Evolutionary conservation across 2,797 vertebrate species (phyloP), one percentile per base, ranked within the genome.

Genomic region (Anguilla marmorata): DNA sequence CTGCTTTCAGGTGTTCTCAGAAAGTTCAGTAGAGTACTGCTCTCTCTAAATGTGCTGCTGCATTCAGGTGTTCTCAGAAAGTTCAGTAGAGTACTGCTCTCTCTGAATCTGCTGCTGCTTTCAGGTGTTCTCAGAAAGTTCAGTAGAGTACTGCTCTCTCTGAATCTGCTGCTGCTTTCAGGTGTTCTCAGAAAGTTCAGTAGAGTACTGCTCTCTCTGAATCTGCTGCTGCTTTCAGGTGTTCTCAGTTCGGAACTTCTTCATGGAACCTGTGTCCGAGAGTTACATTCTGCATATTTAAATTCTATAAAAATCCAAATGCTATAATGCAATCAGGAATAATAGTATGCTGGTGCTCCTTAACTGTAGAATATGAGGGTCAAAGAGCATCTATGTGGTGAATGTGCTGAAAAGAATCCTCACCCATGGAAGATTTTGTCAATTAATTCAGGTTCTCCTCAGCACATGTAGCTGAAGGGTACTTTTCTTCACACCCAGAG

Each of bases 381-480:
- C 50, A 52, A 11, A 52, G 50, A 76, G n/a, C 72, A 11, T 27
- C 37, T 37, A 30, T 16, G 7, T 80, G 14, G 76, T 8, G 30
- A 12, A 52, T 52, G 52, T 52, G 52, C 52, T 52, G 52, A 52
- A 12, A 52, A 56, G 12, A 56, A 56, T 16, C 54, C 54, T 56
- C 54, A 56, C 54, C 54, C 54, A 14, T 56, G 54, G 54, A 56
- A 56, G 12, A 16, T 56, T 56, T 56, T 66, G 21, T n/a, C 24
- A 27, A 66, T n/a, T 4, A 66, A 66, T n/a, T 66, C 21, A 5
- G 63, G 63, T 27, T 6, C n/a, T 27, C 63, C n/a, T 5, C 24
- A 66, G n/a, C 21, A n/a, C 63, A 66, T 66, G 48, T 45, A 24
- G 56, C 76, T 56, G 74, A 52, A 87, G 54, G 76, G 37, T n/a